Evolutionary conservation across 2,888 invertebrate genomes (phyloP).

Genomic region (Busseola fusca): DNA sequence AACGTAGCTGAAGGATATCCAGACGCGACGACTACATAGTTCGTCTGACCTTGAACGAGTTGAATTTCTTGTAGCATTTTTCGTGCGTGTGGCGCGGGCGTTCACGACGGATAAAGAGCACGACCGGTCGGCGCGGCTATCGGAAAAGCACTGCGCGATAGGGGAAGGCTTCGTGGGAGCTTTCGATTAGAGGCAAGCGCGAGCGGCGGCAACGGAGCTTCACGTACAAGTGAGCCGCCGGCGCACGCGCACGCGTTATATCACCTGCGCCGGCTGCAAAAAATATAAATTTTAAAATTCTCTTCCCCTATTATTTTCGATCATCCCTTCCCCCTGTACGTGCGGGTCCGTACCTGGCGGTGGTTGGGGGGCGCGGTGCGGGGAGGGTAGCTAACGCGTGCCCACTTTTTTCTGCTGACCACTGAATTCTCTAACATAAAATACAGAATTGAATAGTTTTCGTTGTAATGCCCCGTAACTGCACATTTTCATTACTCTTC

Average conservation of each 20-base stretch:
- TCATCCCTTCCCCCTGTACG: slow-evolving; percentile 88
- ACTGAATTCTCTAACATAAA: slow-evolving; percentile 73
- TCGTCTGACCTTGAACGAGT: slow-evolving; percentile 88
- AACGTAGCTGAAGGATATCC: slow-evolving; percentile 85
- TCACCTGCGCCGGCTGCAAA: slow-evolving; percentile 90
- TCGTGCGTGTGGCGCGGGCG: slow-evolving; percentile 78
- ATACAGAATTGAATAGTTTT: slow-evolving; percentile 54
- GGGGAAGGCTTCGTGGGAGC: slow-evolving; percentile 76
- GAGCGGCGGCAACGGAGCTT: slow-evolving; percentile 82
- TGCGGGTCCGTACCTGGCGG: slow-evolving; percentile 88
- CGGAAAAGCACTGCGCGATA: slow-evolving; percentile 78
- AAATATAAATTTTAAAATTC: slow-evolving; percentile 89
- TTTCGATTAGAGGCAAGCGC: slow-evolving; percentile 69
- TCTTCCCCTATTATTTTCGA: slow-evolving; percentile 89
- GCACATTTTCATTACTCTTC: slow-evolving; percentile 11
- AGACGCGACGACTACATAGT: slow-evolving; percentile 90
- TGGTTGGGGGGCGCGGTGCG: slow-evolving; percentile 70
- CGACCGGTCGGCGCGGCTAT: slow-evolving; percentile 80
- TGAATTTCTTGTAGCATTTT: slow-evolving; percentile 88
- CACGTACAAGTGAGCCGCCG: slow-evolving; percentile 87
- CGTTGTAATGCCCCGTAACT: slow-evolving; percentile 17
- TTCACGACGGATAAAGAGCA: slow-evolving; percentile 67
- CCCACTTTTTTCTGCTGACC: slow-evolving; percentile 84
- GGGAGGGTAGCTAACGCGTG: slow-evolving; percentile 81
- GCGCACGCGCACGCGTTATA: slow-evolving; percentile 88